Conservation (phyloP, 2,888 invertebrate species). For the Bembecia ichneumoniformis region DNA sequence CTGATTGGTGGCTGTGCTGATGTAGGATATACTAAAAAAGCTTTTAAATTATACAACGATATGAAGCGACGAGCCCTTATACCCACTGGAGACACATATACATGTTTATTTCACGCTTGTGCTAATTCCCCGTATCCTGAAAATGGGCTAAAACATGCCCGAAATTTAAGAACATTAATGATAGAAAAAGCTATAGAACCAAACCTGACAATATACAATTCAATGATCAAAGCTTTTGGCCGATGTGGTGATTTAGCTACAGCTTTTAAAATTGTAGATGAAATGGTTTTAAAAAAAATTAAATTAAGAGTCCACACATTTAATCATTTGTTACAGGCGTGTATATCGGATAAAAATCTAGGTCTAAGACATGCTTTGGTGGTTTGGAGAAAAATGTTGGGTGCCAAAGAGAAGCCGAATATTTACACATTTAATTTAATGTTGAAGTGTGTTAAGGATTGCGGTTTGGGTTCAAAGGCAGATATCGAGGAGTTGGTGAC, state of each 20-base stretch:
- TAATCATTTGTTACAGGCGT: constrained; percentile 87
- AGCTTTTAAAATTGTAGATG: constrained; percentile 87
- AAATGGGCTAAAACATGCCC: constrained; percentile 80
- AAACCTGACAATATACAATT: constrained; percentile 85
- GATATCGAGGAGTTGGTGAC: constrained; percentile 68
- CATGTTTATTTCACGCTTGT: constrained; percentile 91
- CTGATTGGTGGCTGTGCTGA: constrained; percentile 88
- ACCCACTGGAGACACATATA: constrained; percentile 82
- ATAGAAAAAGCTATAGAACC: constrained; percentile 77
- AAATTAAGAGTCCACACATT: constrained; percentile 78
- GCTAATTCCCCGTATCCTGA: constrained; percentile 80
- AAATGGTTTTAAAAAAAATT: constrained; percentile 79
- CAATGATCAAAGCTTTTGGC: constrained; percentile 94
- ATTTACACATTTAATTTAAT: constrained; percentile 85
- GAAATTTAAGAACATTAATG: constrained; percentile 77
- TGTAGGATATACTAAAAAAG: constrained; percentile 88
- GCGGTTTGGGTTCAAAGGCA: constrained; percentile 79
- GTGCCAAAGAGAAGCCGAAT: constrained; percentile 76
- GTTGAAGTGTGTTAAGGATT: constrained; percentile 84
- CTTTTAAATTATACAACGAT: constrained; percentile 85
- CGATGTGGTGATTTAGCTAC: constrained; percentile 82
- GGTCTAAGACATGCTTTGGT: constrained; percentile 87
- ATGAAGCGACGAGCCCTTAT: constrained; percentile 83
- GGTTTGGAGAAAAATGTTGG: constrained; percentile 89
- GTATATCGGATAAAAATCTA: constrained; percentile 81